Evolutionary conservation across 1,140 invertebrate species (phyloP), one percentile per base, ranked within the genome.

Genomic region (Trachymyrmex septentrionalis): DNA sequence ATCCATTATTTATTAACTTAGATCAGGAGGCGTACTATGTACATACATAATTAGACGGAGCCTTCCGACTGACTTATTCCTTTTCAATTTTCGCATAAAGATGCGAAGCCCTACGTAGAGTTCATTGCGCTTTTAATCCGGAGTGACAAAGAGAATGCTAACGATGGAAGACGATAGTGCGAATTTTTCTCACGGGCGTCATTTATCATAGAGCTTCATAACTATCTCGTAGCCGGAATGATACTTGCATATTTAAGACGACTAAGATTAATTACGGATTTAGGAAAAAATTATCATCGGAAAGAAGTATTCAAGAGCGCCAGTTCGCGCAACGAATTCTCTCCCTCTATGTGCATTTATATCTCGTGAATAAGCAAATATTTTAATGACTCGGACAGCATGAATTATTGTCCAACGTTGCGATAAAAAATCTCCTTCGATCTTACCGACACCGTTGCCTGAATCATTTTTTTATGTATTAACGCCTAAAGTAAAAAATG

Each of bases 221-320:
- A 86, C 85, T 82, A 77, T 69, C 76, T 64, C 21, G 59, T 27
- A 69, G 63, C 12, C 27, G 53, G 38, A 81, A 14, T 24, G 34
- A 55, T 64, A 73, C 67, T 30, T 21, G 57, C 34, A 81, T 73
- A 71, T 80, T 82, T 87, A 84, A 81, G 48, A 44, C 38, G 78
- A 73, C 77, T 66, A 87, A 85, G 86, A 88, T 87, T 66, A 87
- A 87, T 87, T 85, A 77, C 71, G 19, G 21, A 85, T 78, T 34
- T 53, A 77, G 24, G 12, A 63, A 57, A 75, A 87, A 84, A 85
- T 67, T 63, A 48, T 59, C 53, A 71, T 24, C 55, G 55, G 75
- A 73, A 21, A 67, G 64, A 82, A 75, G 24, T 61, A 75, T 82
- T 73, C 80, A 75, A 48, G 66, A 69, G 38, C 24, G 7, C 38